phyloP scores from a whole-genome alignment of 30 jellyfish, hydroid and myxozoan species.

The Calvadosia cruxmelitensis region DNA sequence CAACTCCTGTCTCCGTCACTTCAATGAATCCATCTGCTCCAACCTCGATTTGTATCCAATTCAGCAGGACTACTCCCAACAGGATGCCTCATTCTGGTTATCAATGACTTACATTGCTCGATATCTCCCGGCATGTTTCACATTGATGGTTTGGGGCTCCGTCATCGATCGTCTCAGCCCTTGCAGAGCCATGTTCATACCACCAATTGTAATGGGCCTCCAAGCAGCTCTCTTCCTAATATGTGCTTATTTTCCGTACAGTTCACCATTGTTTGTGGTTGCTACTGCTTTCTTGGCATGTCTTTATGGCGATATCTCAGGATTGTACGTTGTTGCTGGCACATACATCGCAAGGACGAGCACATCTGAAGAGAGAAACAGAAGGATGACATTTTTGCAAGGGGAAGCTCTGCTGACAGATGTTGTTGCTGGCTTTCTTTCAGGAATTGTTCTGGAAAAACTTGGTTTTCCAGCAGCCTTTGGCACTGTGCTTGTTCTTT shows the following conservation, averaged over 20 bases:
- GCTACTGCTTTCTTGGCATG: constrained; percentile 12
- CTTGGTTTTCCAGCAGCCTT: constrained; percentile 62
- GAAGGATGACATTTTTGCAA: constrained; percentile 79
- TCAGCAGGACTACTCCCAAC: not conserved
- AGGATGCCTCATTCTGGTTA: constrained; percentile 70
- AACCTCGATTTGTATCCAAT: not conserved
- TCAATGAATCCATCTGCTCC: not conserved
- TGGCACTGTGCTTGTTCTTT: constrained; percentile 15
- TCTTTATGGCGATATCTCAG: constrained; percentile 48
- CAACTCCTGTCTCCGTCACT: not conserved
- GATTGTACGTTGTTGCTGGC: constrained; percentile 68
- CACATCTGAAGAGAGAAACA: constrained; percentile 13
- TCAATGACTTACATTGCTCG: constrained; percentile 32
- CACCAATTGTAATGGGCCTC: constrained; percentile 53
- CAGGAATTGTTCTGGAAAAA: constrained; percentile 54
- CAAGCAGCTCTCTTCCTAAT: constrained; percentile 41
- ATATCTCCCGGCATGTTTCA: constrained; percentile 45
- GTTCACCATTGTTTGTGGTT: not conserved
- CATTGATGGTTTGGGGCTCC: constrained; percentile 91
- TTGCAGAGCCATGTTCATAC: constrained; percentile 44
- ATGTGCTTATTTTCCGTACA: constrained; percentile 7
- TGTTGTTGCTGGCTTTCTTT: constrained; percentile 64
- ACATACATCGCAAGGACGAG: constrained; percentile 82
- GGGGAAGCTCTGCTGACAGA: constrained; percentile 60
- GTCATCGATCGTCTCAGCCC: constrained; percentile 68